Conservation (phyloP, 2,888 invertebrate species). For the Mongoloraphidia duomilia region DNA sequence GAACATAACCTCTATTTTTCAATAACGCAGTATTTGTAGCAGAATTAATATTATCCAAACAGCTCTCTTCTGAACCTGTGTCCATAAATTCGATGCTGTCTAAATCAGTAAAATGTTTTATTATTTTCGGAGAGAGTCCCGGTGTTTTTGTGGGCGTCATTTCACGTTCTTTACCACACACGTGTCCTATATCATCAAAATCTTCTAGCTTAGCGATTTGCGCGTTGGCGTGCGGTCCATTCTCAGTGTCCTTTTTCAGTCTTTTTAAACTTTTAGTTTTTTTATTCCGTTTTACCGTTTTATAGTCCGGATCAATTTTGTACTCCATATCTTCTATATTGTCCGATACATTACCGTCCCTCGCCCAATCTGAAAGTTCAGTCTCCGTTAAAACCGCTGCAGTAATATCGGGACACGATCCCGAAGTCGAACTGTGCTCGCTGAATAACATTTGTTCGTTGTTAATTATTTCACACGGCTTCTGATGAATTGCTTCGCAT, state of each 20-base stretch:
- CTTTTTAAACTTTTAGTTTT: conserved; percentile 21
- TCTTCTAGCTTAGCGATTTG: conserved; percentile 27
- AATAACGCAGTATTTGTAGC: conserved; percentile 35
- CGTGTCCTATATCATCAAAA: conserved; percentile 25
- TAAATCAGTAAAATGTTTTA: conserved; percentile 36
- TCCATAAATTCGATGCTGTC: conserved; percentile 80
- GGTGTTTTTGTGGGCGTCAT: conserved; percentile 21
- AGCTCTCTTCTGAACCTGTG: conserved; percentile 67
- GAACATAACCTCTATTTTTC: conserved; percentile 50
- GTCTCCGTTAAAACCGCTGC: conserved; percentile 69
- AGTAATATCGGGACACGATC: conserved; percentile 54
- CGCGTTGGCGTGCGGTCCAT: background rate
- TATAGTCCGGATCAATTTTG: conserved; percentile 36
- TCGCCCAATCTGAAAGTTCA: conserved; percentile 80
- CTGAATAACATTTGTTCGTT: too few relatives aligned
- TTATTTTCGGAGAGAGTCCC: conserved; percentile 32
- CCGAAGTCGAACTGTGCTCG: conserved; percentile 35
- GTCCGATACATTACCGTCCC: conserved; percentile 64
- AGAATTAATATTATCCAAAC: conserved; percentile 41
- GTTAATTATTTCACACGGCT: too few relatives aligned
- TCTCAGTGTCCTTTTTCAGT: conserved; percentile 20
- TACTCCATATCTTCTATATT: conserved; percentile 55
- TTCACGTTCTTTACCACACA: conserved; percentile 26
- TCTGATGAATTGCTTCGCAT: too few relatives aligned
- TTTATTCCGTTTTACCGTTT: conserved; percentile 22